Evolutionary conservation across 2,888 invertebrate species (phyloP).

Genomic region (Calameuta filiformis): DNA sequence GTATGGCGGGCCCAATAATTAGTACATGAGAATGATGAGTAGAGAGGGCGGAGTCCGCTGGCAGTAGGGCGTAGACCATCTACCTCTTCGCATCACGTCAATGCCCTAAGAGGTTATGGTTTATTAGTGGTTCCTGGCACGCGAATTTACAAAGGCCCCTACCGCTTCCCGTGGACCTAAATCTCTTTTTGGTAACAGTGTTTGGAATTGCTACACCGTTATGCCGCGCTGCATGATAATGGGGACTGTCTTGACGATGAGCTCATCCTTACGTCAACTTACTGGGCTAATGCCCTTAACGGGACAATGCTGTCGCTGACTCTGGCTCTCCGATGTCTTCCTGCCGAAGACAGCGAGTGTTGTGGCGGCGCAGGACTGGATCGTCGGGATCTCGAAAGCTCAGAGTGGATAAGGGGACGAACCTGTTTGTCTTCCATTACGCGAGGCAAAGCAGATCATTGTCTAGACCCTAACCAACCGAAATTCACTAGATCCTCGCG

Average conservation of each 20-base stretch:
- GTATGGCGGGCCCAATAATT: conserved; percentile 24
- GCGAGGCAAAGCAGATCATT: conserved; percentile 56
- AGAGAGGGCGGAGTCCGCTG: conserved; percentile 24
- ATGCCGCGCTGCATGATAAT: not conserved
- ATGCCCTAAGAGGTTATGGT: conserved; percentile 5
- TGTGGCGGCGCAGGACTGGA: conserved; percentile 16
- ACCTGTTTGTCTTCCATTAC: conserved; percentile 58
- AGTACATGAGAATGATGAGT: conserved; percentile 34
- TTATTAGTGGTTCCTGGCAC: conserved; percentile 12
- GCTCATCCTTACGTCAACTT: not conserved
- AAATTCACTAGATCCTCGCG: conserved; percentile 47
- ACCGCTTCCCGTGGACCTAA: not conserved
- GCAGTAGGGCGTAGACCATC: conserved; percentile 24
- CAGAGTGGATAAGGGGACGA: conserved; percentile 39
- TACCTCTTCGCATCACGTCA: conserved; percentile 17
- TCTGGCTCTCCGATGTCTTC: not conserved
- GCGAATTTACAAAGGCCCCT: conserved; percentile 3
- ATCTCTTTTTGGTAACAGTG: not conserved
- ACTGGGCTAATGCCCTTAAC: not conserved
- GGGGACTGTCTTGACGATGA: not conserved
- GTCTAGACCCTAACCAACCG: conserved; percentile 53
- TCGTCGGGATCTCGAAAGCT: not conserved
- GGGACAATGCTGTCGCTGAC: not conserved
- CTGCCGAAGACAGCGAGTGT: conserved; percentile 21
- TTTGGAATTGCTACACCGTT: not conserved